Evolutionary conservation across 2,888 invertebrate genomes (phyloP).

Genomic region (Carterocephalus palaemon): DNA sequence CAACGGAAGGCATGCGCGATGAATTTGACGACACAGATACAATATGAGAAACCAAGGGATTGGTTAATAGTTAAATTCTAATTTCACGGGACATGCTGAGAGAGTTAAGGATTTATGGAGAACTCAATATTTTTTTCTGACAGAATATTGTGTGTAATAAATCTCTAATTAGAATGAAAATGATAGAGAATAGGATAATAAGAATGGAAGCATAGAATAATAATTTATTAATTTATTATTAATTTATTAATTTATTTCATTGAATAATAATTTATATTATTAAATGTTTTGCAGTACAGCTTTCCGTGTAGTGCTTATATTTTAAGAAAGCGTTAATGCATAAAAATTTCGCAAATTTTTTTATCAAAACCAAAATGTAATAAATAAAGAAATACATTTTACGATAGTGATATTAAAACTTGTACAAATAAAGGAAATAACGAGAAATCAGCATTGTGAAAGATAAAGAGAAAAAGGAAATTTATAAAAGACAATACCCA

Average conservation of each 20-base stretch:
- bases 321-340: conserved; percentile 2
- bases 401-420: no score
- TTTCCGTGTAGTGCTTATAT: not conserved
- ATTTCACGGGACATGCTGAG: conserved; percentile 20
- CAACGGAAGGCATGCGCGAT: conserved; percentile 41
- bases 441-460: conserved; percentile 56
- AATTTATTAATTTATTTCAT: no score
- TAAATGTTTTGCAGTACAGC: conserved; percentile 6
- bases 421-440: no score
- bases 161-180: conserved; percentile 36
- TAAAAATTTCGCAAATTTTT: not conserved
- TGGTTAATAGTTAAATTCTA: conserved; percentile 21
- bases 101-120: not conserved
- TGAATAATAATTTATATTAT: no score
- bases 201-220: conserved; percentile 28
- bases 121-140: not conserved
- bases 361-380: no score
- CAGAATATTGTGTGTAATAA: conserved; percentile 6
- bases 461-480: conserved; percentile 29
- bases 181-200: conserved; percentile 10
- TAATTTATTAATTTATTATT: no score
- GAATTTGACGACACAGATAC: conserved; percentile 45
- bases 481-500: conserved; percentile 50
- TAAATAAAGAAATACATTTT: no score
- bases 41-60: conserved; percentile 30